Evolutionary conservation across 2,888 invertebrate genomes (phyloP), one percentile per base, ranked within the genome.

Genomic region (Tribolium freemani): DNA sequence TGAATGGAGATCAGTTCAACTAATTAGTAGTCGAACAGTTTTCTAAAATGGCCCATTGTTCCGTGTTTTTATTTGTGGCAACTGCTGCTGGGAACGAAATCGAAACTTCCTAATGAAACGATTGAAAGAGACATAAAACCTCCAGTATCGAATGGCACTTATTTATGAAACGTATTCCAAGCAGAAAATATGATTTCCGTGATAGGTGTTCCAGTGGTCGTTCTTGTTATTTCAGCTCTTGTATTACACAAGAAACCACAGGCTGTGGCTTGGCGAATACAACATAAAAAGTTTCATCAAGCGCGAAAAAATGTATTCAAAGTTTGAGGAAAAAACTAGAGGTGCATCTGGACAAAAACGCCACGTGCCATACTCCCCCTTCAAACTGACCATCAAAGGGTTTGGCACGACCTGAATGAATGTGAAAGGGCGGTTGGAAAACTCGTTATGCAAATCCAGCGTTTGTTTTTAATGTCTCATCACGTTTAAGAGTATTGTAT

Each of bases 371-470:
- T 4, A 11, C 63, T 21, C 48, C 50, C 58, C 56, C 20, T 56
- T 0, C 20, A 8, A n/a, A 61, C 51, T 53, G 54, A 64, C 64
- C 64, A 64, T 64, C 64, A 64, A 64, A 64, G 64, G 64, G 64
- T 54, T 64, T n/a, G 21, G n/a, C 11, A 11, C 21, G 51, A n/a
- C n/a, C n/a, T n/a, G n/a, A 51, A 5, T 16, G 51, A 63, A 45
- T 13, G 57, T 38, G 63, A 48, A 70, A 71, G 72, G 72, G 72
- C 66, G 67, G 54, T 72, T 68, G 61, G 57, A 50, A 63, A 72
- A 72, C 72, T 63, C 68, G 72, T 72, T 72, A 72, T 72, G 72
- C 68, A 72, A 72, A 72, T 72, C 57, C 38, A 20, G 46, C 50
- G 44, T 72, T 72, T 72, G 57, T 61, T 63, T 57, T 72, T 72